Percentiles rank a stretch among this genome's conserved stretches.
Evolutionary conservation across 2,113 vertebrate species (phyloP).

Genomic region (Miniopterus natalensis): DNA sequence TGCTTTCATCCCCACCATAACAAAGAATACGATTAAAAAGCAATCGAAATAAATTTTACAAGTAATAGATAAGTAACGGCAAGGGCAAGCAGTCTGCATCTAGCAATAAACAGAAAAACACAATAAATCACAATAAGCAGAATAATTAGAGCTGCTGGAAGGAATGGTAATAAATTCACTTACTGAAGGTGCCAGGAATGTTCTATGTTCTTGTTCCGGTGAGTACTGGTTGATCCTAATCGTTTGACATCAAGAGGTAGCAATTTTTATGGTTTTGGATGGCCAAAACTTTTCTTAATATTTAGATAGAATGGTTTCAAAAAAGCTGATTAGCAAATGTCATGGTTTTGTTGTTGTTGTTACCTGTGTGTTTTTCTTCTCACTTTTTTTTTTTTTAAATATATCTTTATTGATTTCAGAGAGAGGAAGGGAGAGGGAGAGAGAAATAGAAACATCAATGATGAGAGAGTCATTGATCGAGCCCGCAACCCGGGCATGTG

Average conservation of each 20-base stretch:
- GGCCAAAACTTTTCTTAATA: background rate
- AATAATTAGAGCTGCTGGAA: background rate
- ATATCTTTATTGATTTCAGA: too few species aligned
- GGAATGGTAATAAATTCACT: background rate
- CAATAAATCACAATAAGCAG: background rate
- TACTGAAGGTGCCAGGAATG: background rate
- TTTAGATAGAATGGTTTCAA: background rate
- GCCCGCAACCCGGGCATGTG: too few species aligned
- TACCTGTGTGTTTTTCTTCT: background rate
- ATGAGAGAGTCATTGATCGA: too few species aligned
- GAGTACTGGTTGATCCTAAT: background rate
- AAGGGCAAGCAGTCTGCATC: background rate
- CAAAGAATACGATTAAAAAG: background rate
- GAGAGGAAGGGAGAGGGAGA: too few species aligned
- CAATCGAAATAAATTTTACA: background rate
- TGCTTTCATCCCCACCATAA: background rate
- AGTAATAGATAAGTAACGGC: background rate
- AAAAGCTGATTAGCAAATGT: background rate
- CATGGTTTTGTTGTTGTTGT: background rate
- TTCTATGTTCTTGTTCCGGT: background rate
- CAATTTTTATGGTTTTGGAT: background rate
- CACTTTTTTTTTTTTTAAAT: too few species aligned
- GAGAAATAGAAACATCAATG: too few species aligned
- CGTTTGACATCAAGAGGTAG: background rate
- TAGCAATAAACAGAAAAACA: background rate